These are phyloP conservation scores for Xiphophorus couchianus DNA, from an alignment of 2,113 vertebrate species.

Conservation along the genomic window DNA sequence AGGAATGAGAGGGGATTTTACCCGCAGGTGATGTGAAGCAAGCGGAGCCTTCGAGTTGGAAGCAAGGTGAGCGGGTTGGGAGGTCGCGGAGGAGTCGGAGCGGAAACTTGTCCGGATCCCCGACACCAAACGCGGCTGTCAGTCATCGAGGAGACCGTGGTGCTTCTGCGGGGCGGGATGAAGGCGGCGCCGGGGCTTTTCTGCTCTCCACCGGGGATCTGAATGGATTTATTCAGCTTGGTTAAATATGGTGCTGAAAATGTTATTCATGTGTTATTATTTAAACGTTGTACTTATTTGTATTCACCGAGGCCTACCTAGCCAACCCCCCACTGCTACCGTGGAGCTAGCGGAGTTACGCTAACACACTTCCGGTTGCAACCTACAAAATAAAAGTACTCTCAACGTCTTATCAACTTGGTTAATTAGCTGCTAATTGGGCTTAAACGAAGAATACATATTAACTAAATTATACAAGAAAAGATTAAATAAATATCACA, in stretches of 20 bases:
- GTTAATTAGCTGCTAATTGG: background rate
- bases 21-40: constrained; percentile 55
- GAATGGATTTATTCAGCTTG: background rate
- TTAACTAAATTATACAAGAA: no score
- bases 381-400: constrained; percentile 43
- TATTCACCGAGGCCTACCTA: constrained; percentile 79
- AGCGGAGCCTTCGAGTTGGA: constrained; percentile 41
- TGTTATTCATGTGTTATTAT: constrained; percentile 30
- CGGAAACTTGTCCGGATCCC: constrained; percentile 50
- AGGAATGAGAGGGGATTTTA: constrained; percentile 12
- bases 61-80: constrained; percentile 68
- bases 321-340: constrained; percentile 49
- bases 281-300: constrained; percentile 75
- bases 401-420: background rate
- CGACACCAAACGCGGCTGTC: constrained; percentile 49
- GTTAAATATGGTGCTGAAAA: background rate
- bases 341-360: background rate
- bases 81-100: background rate
- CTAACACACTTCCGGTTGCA: constrained; percentile 24
- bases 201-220: background rate
- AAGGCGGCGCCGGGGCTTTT: constrained; percentile 21
- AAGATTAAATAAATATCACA: no score
- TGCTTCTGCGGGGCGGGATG: constrained; percentile 57
- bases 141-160: constrained; percentile 6
- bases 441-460: no score